Base-by-base conservation (phyloP, 2,888 invertebrate genomes). In the Zhuqinia jingwanae region DNA sequence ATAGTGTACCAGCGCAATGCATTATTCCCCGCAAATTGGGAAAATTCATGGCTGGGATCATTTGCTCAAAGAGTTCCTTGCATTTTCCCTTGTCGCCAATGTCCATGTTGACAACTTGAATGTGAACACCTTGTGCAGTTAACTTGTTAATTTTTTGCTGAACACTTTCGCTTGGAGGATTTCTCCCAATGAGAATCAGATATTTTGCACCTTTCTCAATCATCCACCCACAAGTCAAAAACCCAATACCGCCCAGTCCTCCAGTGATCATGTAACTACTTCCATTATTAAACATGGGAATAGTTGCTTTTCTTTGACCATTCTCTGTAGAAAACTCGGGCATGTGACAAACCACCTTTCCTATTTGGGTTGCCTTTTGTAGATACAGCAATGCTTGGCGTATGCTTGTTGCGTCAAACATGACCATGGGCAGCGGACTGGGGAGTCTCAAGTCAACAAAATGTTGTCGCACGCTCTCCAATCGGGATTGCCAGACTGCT, bases 321-420 rank as follows among this genome's bases (percentile, higher is more conserved):
- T 45, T 15, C 2, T 73, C 53, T n/a, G n/a, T 58, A 6, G 17
- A 22, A 30, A 70, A 36, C 0, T 70, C 50, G 2, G 68, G 50
- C 68, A 85, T 70, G 10, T 36, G 10, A 36, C 70, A 78, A 17
- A 87, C 82, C 2, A 87, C 68, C 25, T 87, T 87, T 1, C 87
- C 87, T 77, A 87, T 87, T 47, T 87, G 87, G 20, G 58, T 77
- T 2, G 82, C 82, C 20, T 78, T 87, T 53, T 87, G 81, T 3
- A 87, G 36, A 30, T 87, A 87, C 1, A 47, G 5, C 42, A 84
- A 53, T 5, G 84, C 77, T 56, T 84, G 25, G 0, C 84, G 65
- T 13, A 84, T 84, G n/a, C 45, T 27, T 0, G 65, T 11, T 13
- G 56, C 84, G 27, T 68, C 84, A 77, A 77, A 84, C 47, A 42